Percentiles rank a stretch among this genome's conserved stretches.
Evolutionary conservation across 2,888 invertebrate genomes (phyloP).

Genomic region (Apeira syringaria): DNA sequence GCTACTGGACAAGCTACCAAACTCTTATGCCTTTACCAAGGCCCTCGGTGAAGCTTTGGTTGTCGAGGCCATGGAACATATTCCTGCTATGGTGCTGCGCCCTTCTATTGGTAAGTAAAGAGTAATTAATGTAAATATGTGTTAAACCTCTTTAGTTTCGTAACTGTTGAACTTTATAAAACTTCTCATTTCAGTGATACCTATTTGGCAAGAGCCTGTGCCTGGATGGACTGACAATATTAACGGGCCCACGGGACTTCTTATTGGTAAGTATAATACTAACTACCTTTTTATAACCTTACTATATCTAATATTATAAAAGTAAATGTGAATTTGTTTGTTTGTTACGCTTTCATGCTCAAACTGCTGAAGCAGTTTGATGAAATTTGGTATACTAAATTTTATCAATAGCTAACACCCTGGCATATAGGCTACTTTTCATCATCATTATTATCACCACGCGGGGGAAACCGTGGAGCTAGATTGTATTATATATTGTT

Average conservation of each 20-base stretch:
- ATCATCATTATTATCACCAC: too few species aligned
- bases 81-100: constrained; percentile 92
- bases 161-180: background rate
- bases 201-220: constrained; percentile 92
- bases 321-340: too few species aligned
- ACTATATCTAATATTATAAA: too few species aligned
- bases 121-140: too few species aligned
- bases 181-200: constrained; percentile 89
- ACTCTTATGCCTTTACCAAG: constrained; percentile 97
- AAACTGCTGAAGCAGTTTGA: too few species aligned
- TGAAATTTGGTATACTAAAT: too few species aligned
- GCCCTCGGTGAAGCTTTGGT: constrained; percentile 94
- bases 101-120: constrained; percentile 90
- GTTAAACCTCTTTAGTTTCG: background rate
- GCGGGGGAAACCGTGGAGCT: too few species aligned
- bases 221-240: constrained; percentile 96
- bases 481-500: too few species aligned
- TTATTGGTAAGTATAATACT: constrained; percentile 82
- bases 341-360: too few species aligned
- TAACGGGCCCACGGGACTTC: constrained; percentile 94
- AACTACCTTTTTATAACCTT: too few species aligned
- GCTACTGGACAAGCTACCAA: constrained; percentile 90
- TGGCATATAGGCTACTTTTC: too few species aligned
- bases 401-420: too few species aligned
- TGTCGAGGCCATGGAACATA: constrained; percentile 88